Evolutionary conservation across 2,797 vertebrate genomes (phyloP).

Genomic region (Gouania willdenowi): DNA sequence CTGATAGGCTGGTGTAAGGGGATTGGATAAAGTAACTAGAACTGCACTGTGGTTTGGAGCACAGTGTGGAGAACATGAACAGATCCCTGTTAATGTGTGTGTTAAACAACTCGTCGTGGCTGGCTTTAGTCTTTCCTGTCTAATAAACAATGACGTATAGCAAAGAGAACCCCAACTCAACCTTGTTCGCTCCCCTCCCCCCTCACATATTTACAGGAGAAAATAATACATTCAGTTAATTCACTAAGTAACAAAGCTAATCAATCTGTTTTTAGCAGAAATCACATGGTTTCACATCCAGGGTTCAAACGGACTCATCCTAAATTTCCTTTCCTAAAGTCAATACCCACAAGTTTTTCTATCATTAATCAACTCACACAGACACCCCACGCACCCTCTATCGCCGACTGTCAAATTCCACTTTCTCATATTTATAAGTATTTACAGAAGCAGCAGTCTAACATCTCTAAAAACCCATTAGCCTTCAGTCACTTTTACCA

Average conservation of each 20-base stretch:
- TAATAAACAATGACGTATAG: conserved; percentile 48
- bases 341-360: conserved; percentile 47
- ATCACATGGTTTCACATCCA: conserved; percentile 72
- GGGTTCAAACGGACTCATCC: conserved; percentile 59
- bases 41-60: conserved; percentile 59
- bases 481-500: conserved; percentile 33
- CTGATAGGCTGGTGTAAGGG: conserved; percentile 73
- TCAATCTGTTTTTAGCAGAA: conserved; percentile 72
- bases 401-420: conserved; percentile 60
- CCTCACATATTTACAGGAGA: conserved; percentile 76
- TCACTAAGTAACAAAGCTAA: conserved; percentile 84
- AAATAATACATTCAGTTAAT: conserved; percentile 78
- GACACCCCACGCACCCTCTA: conserved; percentile 35
- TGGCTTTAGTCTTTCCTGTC: conserved; percentile 55
- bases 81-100: conserved; percentile 1
- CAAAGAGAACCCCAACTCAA: conserved; percentile 69
- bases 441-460: conserved; percentile 78
- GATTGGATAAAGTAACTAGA: conserved; percentile 71
- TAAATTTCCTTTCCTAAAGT: conserved; percentile 34
- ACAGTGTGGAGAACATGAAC: conserved; percentile 57
- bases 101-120: conserved; percentile 57
- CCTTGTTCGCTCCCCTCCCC: conserved; percentile 52
- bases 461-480: conserved; percentile 50
- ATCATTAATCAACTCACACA: conserved; percentile 48
- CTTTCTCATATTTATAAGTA: conserved; percentile 73